phyloP scores from a whole-genome alignment of 2,113 vertebrate species.

The Mormyrus iriodes region DNA sequence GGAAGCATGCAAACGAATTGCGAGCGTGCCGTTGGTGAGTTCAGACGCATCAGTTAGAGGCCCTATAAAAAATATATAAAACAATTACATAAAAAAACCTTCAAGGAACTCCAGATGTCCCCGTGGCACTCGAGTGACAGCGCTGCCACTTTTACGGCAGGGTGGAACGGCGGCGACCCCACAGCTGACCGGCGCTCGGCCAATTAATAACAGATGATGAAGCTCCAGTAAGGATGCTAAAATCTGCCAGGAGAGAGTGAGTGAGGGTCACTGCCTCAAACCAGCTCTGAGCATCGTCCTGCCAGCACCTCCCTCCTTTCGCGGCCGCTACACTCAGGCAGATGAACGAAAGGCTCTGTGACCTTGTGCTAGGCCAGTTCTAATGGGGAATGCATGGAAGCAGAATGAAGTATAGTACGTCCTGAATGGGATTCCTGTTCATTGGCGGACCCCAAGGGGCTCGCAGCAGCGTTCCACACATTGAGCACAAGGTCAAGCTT shows the following conservation, averaged over 20 bases:
- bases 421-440: background rate
- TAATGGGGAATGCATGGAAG: background rate
- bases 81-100: slow-evolving; percentile 12
- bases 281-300: background rate
- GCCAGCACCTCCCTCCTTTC: background rate
- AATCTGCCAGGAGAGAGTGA: background rate
- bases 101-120: slow-evolving; percentile 19
- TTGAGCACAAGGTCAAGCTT: background rate
- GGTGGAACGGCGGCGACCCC: background rate
- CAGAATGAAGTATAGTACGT: background rate
- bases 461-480: background rate
- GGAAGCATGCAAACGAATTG: slow-evolving; percentile 23
- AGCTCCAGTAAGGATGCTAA: background rate
- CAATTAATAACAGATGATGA: background rate
- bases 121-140: slow-evolving; percentile 14
- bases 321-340: background rate
- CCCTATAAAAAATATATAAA: background rate
- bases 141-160: slow-evolving; percentile 8
- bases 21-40: background rate
- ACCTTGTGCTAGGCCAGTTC: background rate
- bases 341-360: background rate
- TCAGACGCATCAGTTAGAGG: background rate
- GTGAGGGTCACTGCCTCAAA: background rate
- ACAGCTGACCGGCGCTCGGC: slow-evolving; percentile 3
- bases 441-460: background rate